Conservation (phyloP, 2,113 vertebrate genomes). For the Corythoichthys intestinalis region DNA sequence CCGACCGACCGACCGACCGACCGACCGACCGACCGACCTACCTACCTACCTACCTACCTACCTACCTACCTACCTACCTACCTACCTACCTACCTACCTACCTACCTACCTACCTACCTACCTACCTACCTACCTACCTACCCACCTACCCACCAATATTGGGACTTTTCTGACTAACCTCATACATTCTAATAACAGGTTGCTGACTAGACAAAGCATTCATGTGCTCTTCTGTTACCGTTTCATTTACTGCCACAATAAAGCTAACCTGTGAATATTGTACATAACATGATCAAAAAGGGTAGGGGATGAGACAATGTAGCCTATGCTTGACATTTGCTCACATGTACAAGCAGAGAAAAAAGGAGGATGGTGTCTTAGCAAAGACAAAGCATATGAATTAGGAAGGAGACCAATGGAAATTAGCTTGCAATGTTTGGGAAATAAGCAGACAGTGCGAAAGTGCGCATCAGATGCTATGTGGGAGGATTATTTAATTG, state of each 20-base stretch:
- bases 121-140: too few species aligned
- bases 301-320: slow-evolving; percentile 1
- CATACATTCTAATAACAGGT: too few species aligned
- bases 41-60: too few species aligned
- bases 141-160: too few species aligned
- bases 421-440: slow-evolving; percentile 23
- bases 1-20: too few species aligned
- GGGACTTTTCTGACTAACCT: too few species aligned
- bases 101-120: too few species aligned
- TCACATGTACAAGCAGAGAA: slow-evolving; percentile 11
- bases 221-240: background rate
- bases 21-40: too few species aligned
- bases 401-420: slow-evolving; percentile 15
- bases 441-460: slow-evolving; percentile 56
- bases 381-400: slow-evolving; percentile 10
- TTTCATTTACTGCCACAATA: slow-evolving; percentile 9
- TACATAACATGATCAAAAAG: background rate
- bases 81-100: too few species aligned
- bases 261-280: slow-evolving; percentile 5
- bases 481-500: slow-evolving; percentile 72
- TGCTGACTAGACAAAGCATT: too few species aligned
- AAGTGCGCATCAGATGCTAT: slow-evolving; percentile 66
- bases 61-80: too few species aligned
- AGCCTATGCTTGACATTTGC: background rate
- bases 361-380: slow-evolving; percentile 7